Base-by-base conservation (phyloP, 2,888 invertebrate genomes). In the Leucoma salicis region DNA sequence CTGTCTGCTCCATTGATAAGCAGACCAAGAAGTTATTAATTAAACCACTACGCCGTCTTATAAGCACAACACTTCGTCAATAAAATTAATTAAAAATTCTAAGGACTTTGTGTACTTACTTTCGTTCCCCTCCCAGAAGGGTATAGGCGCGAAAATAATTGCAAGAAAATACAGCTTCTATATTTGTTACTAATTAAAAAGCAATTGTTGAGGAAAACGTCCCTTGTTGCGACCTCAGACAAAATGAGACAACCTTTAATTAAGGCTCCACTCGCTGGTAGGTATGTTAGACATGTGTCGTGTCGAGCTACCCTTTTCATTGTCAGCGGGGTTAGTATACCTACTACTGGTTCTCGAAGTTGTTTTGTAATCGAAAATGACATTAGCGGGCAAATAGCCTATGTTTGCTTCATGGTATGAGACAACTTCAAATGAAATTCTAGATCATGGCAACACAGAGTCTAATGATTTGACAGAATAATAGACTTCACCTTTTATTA, bases 161-260 rank as follows among this genome's bases (percentile, higher is more conserved):
- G 60, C 57, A 52, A 51, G 55, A 55, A 54, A 56, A 53, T 55
- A 53, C 44, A 58, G 60, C 49, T 60, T 60, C 57, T 65, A 61
- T 73, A 75, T 78, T 73, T 71, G 72, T 67, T 65, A 64, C 68
- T 80, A 79, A 80, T 80, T 78, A 78, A 79, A 80, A 79, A 78
- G 76, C 73, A 74, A 78, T 76, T 70, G 73, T 62, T 59, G 59
- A 53, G 37, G 65, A 61, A 61, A 54, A 53, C 45, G 55, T 48
- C 58, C 62, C 63, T 57, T 47, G 53, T 43, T 44, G 51, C 60
- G 63, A 57, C 64, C 70, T 62, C 65, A 63, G 67, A 59, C 60
- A 64, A 63, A 76, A 79, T 74, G 76, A 75, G 76, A 74, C 75
- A 70, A 60, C 64, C 76, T 72, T 80, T 82, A 81, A 82, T 82